A percentile compares a stretch with the other conserved stretches of the same genome.
These are phyloP conservation scores for Enhydra lutris DNA, from an alignment of 2,113 vertebrate genomes.

Conservation along the genomic window DNA sequence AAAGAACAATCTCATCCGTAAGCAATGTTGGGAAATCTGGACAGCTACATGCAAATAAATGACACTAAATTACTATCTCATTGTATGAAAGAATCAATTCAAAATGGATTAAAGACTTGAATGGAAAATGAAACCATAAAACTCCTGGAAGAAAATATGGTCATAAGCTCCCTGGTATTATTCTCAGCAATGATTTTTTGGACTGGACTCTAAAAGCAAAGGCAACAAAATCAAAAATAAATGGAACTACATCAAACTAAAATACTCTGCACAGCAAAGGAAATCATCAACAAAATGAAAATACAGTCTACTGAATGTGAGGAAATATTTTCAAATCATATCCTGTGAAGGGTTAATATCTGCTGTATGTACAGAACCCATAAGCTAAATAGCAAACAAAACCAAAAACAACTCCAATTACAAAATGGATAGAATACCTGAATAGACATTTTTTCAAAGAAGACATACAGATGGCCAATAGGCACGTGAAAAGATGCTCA, in stretches of 20 bases:
- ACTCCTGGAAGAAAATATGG: background rate
- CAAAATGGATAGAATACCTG: background rate
- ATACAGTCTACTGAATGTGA: background rate
- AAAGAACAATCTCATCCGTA: background rate
- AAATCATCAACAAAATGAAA: background rate
- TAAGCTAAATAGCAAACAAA: background rate
- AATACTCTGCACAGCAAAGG: background rate
- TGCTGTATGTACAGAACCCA: background rate
- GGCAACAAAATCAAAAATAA: background rate
- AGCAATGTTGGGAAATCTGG: background rate
- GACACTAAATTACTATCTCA: background rate
- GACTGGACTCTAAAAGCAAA: background rate
- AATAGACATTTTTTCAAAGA: background rate
- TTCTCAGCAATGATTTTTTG: background rate
- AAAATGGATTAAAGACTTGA: background rate
- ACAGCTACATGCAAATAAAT: background rate
- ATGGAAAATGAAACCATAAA: background rate
- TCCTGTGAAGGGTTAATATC: background rate
- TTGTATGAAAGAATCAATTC: background rate
- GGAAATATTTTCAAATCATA: background rate
- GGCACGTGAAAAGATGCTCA: background rate
- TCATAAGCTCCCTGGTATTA: background rate
- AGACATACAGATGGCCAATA: background rate
- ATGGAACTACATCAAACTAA: background rate
- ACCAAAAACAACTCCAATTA: background rate